phyloP scores from a whole-genome alignment of 92 coral and sea anemone genomes.

The Chrysogorgia sp. region DNA sequence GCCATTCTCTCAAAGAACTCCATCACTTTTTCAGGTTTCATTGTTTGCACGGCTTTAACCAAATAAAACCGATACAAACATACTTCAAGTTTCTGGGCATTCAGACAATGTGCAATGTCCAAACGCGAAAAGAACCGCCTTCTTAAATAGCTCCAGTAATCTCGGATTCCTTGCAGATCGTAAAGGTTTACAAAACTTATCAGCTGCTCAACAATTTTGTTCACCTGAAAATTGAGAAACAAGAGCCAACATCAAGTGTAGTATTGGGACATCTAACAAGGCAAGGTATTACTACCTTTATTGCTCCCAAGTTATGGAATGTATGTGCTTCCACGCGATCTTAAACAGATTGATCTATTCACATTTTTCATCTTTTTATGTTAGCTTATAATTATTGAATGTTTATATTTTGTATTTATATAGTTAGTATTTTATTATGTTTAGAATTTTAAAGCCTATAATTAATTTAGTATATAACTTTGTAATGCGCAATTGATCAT shows the following conservation, averaged over 20 bases:
- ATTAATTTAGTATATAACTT: too few relatives aligned
- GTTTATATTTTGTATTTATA: too few relatives aligned
- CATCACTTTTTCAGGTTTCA: constrained; percentile 82
- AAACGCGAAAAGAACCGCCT: constrained; percentile 85
- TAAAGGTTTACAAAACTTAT: constrained; percentile 68
- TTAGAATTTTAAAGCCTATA: too few relatives aligned
- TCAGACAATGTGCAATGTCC: constrained; percentile 80
- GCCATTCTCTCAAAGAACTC: constrained; percentile 96
- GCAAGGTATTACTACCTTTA: too few relatives aligned
- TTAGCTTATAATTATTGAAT: too few relatives aligned
- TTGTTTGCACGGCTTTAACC: constrained; percentile 92
- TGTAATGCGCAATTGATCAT: too few relatives aligned
- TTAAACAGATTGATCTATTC: too few relatives aligned
- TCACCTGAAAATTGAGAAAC: constrained; percentile 62
- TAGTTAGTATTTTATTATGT: too few relatives aligned
- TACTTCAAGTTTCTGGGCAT: constrained; percentile 90
- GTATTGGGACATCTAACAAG: too few relatives aligned
- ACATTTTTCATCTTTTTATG: too few relatives aligned
- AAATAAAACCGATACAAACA: constrained; percentile 86
- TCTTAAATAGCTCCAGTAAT: constrained; percentile 85
- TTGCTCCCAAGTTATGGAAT: too few relatives aligned
- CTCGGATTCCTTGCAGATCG: constrained; percentile 80
- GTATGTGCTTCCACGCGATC: too few relatives aligned
- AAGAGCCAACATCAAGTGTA: neutral
- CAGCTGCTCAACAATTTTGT: constrained; percentile 88